Percentiles rank a stretch among this genome's conserved stretches.
phyloP scores from a whole-genome alignment of 2,888 invertebrate genomes.

The Tinea pellionella region DNA sequence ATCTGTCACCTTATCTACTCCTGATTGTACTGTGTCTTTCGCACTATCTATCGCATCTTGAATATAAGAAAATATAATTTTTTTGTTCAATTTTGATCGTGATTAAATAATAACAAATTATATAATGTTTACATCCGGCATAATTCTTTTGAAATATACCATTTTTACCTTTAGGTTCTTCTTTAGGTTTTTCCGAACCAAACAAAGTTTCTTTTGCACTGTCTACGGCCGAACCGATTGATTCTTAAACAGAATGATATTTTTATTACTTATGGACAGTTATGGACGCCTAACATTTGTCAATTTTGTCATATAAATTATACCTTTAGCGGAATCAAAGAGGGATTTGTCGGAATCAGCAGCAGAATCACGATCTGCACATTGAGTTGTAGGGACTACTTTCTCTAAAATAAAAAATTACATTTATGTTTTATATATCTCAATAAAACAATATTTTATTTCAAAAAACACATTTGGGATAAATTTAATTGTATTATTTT shows the following conservation, averaged over 20 bases:
- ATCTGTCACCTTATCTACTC: constrained; percentile 30
- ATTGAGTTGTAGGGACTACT: constrained; percentile 31
- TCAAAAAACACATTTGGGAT: too few relatives aligned
- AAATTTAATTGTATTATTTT: too few relatives aligned
- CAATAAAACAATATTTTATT: too few relatives aligned
- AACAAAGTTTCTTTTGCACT: constrained; percentile 34
- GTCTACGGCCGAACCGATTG: constrained; percentile 32
- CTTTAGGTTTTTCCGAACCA: constrained; percentile 21
- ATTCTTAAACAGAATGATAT: constrained; percentile 14
- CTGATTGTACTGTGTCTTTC: constrained; percentile 29
- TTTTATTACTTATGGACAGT: too few relatives aligned
- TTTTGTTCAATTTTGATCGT: too few relatives aligned
- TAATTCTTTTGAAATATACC: too few relatives aligned
- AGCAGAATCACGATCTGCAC: constrained; percentile 24
- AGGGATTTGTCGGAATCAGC: constrained; percentile 25
- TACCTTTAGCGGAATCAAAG: constrained; percentile 40
- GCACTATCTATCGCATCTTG: constrained; percentile 25
- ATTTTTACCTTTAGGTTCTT: background rate
- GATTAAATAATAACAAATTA: too few relatives aligned
- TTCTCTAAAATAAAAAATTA: constrained; percentile 26
- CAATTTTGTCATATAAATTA: background rate
- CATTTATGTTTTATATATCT: too few relatives aligned
- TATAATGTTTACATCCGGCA: too few relatives aligned
- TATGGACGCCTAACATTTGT: too few relatives aligned
- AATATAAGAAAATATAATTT: too few relatives aligned